Evolutionary conservation across 2,113 vertebrate genomes (phyloP), one percentile per base, ranked within the genome.

Genomic region (Lepus timidus): DNA sequence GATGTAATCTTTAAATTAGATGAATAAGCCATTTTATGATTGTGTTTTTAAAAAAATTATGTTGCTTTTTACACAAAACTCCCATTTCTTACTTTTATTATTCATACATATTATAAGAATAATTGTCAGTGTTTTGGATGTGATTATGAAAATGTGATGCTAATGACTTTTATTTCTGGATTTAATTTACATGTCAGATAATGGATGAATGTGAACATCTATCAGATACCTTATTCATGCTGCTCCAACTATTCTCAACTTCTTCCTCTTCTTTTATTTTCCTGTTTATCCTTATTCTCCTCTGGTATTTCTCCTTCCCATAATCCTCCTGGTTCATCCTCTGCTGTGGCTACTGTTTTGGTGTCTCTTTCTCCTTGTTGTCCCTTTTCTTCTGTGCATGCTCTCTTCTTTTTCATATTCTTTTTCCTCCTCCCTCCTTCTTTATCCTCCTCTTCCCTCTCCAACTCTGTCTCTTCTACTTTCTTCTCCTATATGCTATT

Each of bases 191-290:
- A 52, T 33, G 23, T 31, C 39, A 82, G n/a, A 7, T 44, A 31
- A 81, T 1, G 29, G 33, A 22, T 9, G 76, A 61, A 44, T 64
- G 49, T 51, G n/a, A 51, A 36, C 62, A 64, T 67, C 25, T 20
- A 0, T 55, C 23, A 17, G 1, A 7, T 22, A 27, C 1, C 39
- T 2, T 51, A 2, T 1, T 83, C 5, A 25, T 4, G 6, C 12
- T 23, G 0, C 22, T 64, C 4, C 6, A 20, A 8, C 0, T 55
- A 4, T 83, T 49, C 12, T 87, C 25, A 36, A 13, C 16, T 29
- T 67, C 33, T 29, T 68, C 9, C 4, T 31, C 9, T 13, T 27
- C 27, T 12, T 52, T 55, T 14, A 8, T 12, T 31, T 44, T 29
- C 3, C 31, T 44, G 33, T 27, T 16, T 31, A 27, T 1, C 16